Evolutionary conservation across 1,140 invertebrate species (phyloP), one percentile per base, ranked within the genome.

Genomic region (Musca domestica): DNA sequence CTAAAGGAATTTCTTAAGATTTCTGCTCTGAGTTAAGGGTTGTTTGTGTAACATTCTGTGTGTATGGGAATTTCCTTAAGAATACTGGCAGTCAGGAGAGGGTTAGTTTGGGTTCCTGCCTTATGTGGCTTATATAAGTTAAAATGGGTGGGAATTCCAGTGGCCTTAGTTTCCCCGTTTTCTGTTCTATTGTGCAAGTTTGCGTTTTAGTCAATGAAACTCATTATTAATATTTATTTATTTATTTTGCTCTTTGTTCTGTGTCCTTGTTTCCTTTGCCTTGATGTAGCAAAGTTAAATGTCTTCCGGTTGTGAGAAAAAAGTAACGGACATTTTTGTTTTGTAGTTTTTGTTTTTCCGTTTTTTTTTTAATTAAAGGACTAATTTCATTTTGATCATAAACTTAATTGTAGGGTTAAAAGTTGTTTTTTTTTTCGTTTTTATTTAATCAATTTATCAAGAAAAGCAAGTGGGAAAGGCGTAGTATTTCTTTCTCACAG

Each of bases 101-200:
- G 27, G 56, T 61, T 61, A 34, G 27, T 56, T 56, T 56, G 12
- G 10, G 17, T 41, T 41, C 12, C 10, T 41, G 34, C 34, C 34
- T 41, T 41, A 41, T 65, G 41, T 49, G 64, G 48, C 64, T 49
- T 51, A 49, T 61, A 23, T 48, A 51, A 65, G 64, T 65, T 65
- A 65, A 51, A 65, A 65, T 65, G 64, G 64, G 64, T 65, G 64
- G 64, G 64, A 65, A 65, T 51, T 49, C 25, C 64, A 12, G 20
- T 65, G 48, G 48, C 46, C 23, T 51, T 48, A 48, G 27, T 65
- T 61, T 41, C 34, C 34, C 6, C 4, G 3, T 34, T 12, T 61
- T 25, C 10, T 2, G 3, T 54, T 25, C 17, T 20, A 19, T 20
- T 20, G n/a, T 49, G 23, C 3, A 56, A 56, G 15, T 15, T 23